Conservation (phyloP, 2,797 vertebrate genomes). For the Pangasius djambal region DNA sequence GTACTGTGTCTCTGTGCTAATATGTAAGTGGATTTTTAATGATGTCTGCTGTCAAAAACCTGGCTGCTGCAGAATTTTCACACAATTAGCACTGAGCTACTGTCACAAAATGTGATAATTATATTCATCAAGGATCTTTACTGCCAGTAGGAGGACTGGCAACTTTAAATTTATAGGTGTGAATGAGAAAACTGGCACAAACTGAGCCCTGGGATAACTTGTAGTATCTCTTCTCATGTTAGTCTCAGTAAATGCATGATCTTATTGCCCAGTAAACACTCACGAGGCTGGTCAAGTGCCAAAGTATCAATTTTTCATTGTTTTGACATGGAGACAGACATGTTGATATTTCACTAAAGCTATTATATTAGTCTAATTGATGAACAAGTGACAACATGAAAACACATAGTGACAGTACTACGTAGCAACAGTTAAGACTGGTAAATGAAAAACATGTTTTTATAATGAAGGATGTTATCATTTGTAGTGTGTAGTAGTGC, state of each 20-base stretch:
- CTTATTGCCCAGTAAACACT: neutral
- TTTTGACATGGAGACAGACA: neutral
- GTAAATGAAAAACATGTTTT: neutral
- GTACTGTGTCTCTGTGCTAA: neutral
- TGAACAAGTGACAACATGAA: neutral
- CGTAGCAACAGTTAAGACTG: neutral
- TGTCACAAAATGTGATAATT: too few relatives aligned
- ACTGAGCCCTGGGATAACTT: neutral
- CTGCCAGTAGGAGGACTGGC: neutral
- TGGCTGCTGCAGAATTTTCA: neutral
- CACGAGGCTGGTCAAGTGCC: neutral
- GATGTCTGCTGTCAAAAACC: neutral
- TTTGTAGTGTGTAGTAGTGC: neutral
- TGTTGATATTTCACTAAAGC: neutral
- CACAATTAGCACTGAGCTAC: neutral
- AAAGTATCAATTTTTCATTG: neutral
- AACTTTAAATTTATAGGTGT: neutral
- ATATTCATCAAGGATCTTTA: too few relatives aligned
- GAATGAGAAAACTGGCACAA: neutral
- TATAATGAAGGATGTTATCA: neutral
- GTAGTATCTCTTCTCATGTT: neutral
- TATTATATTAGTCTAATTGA: neutral
- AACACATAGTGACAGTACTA: neutral
- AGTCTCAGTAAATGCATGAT: neutral
- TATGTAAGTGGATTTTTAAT: neutral